Percentiles rank a stretch among this genome's conserved stretches.
These are phyloP conservation scores for Enteromius afrohamiltoni DNA, from an alignment of 2,797 vertebrate genomes.

Conservation along the genomic window DNA sequence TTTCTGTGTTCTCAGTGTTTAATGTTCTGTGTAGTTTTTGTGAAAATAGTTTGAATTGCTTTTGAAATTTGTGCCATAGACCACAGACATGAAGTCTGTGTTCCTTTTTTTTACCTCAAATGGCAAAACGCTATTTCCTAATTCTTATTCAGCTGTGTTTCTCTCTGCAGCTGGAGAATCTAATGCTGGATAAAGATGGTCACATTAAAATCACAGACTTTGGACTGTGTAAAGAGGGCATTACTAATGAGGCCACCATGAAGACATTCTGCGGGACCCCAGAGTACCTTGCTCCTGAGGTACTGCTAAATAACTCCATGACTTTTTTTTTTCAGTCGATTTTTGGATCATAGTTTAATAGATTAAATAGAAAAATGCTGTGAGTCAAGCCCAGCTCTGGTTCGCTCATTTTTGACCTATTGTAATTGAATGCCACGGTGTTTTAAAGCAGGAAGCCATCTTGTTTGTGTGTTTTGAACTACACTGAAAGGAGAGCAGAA, in stretches of 20 bases:
- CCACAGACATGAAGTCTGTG: background rate
- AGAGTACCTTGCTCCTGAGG: conserved; percentile 94
- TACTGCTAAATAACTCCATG: conserved; percentile 59
- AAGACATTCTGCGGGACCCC: conserved; percentile 96
- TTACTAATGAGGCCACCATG: conserved; percentile 93
- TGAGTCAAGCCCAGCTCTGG: background rate
- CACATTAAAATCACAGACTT: conserved; percentile 98
- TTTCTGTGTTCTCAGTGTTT: conserved; percentile 66
- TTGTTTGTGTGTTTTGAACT: background rate
- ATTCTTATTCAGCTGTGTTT: conserved; percentile 2
- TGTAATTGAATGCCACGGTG: background rate
- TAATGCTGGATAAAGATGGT: conserved; percentile 95
- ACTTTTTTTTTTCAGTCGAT: background rate
- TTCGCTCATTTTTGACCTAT: background rate
- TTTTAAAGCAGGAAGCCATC: background rate
- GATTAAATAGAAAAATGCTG: background rate
- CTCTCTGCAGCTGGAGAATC: conserved; percentile 87
- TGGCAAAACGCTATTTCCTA: background rate
- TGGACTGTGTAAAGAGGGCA: conserved; percentile 95
- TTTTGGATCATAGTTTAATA: background rate
- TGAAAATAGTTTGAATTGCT: background rate
- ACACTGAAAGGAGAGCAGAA: conserved; percentile 5
- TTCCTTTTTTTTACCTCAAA: background rate
- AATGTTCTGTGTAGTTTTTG: background rate
- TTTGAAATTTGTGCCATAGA: conserved; percentile 35